Evolutionary conservation across 2,888 invertebrate genomes (phyloP), one percentile per base, ranked within the genome.

Genomic region (Automeris io): DNA sequence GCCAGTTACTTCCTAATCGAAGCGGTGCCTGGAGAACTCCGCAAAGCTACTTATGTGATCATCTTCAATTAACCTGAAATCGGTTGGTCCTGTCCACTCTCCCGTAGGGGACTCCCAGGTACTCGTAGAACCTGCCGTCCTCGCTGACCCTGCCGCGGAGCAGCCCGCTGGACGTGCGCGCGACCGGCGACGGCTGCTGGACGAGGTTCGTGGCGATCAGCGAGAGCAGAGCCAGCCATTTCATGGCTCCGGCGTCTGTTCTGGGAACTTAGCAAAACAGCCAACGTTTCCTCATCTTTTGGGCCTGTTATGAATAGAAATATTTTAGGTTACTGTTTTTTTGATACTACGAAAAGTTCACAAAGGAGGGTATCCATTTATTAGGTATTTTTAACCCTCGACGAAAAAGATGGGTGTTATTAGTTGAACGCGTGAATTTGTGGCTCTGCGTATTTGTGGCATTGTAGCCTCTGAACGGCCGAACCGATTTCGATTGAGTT

Each of bases 61-160:
- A n/a, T n/a, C n/a, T n/a, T n/a, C 4, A 13, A 11, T 13, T 52
- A 32, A 81, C 83, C 78, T 75, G 72, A 48, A 83, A 86, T 7
- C 85, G 56, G 36, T 85, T 86, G 1, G 42, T 59, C 1, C 66
- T 63, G 25, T 70, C 58, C 13, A 85, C 83, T 0, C 64, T 68
- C 1, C 66, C 85, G 40, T 86, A 86, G 0, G 85, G 85, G 32
- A 86, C 73, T 1, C 85, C 85, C 35, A 77, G 64, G 63, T 78
- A 86, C 47, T 75, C 70, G 61, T 70, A 66, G 49, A 75, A 69
- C 37, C 47, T 57, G 4, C 81, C 81, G 42, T 72, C 63, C 21
- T 70, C 66, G 42, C 73, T 71, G 47, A 80, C 44, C 11, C 70
- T 55, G 24, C 85, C 85, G 23, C 80, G 61, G 37, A 83, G 57